A percentile compares a stretch with the other conserved stretches of the same genome.
Evolutionary conservation across 1,140 invertebrate genomes (phyloP).

Genomic region (Drosophila lacertosa): DNA sequence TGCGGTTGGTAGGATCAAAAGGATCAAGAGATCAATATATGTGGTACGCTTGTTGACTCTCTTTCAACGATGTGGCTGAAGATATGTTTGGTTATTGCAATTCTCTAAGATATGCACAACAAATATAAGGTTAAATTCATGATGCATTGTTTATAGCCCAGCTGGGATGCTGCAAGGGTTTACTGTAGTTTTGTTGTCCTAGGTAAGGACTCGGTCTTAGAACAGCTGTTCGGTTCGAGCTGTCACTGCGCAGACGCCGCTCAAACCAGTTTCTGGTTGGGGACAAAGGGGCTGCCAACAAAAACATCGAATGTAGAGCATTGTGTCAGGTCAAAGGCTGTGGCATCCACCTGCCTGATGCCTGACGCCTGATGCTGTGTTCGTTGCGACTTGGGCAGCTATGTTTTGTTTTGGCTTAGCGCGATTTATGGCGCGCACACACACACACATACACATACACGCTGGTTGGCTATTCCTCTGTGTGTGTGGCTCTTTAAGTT

Average conservation of each 20-base stretch:
- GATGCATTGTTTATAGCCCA: background rate
- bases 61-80: slow-evolving; percentile 10
- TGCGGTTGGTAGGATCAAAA: slow-evolving; percentile 12
- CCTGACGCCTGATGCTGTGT: slow-evolving; percentile 49
- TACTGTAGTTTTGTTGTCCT: slow-evolving; percentile 55
- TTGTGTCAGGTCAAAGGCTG: slow-evolving; percentile 80
- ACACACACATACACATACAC: background rate
- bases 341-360: slow-evolving; percentile 48
- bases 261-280: slow-evolving; percentile 46
- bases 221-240: slow-evolving; percentile 64
- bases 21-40: background rate
- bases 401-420: slow-evolving; percentile 73
- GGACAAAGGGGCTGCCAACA: background rate
- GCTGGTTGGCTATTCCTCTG: slow-evolving; percentile 33
- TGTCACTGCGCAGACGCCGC: slow-evolving; percentile 44
- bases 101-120: background rate
- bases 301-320: slow-evolving; percentile 81
- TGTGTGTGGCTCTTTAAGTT: slow-evolving; percentile 46
- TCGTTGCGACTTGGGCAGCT: slow-evolving; percentile 27
- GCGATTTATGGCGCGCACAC: slow-evolving; percentile 67
- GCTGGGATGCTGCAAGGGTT: slow-evolving; percentile 18
- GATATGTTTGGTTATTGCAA: slow-evolving; percentile 33
- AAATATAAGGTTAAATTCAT: background rate
- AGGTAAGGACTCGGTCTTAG: slow-evolving; percentile 54
- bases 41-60: too few species aligned